These are phyloP conservation scores for Eudyptes chrysolophus DNA, from an alignment of 2,113 vertebrate species.

Conservation along the genomic window DNA sequence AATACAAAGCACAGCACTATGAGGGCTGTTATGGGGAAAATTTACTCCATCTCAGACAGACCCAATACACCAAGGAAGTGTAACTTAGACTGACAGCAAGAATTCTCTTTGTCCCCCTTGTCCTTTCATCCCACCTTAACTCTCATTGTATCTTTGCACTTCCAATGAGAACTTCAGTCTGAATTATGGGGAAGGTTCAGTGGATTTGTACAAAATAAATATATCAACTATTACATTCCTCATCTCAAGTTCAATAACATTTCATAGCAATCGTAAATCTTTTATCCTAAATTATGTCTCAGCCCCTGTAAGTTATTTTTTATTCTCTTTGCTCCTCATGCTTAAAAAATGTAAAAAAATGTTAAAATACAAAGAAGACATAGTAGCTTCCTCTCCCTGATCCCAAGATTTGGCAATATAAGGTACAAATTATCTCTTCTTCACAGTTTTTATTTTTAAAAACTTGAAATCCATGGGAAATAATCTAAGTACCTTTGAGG, in stretches of 20 bases:
- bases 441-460: neutral
- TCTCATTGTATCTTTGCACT: neutral
- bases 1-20: neutral
- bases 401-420: neutral
- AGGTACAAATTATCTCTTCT: neutral
- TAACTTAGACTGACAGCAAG: neutral
- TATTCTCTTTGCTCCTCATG: neutral
- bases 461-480: neutral
- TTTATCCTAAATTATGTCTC: neutral
- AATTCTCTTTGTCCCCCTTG: neutral
- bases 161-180: neutral
- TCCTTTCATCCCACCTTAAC: neutral
- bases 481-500: neutral
- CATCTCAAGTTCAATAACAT: neutral
- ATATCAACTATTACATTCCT: neutral
- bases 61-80: neutral
- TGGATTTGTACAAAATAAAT: neutral
- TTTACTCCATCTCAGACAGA: neutral
- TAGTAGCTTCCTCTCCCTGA: neutral
- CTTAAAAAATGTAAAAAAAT: neutral
- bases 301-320: neutral
- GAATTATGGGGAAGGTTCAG: neutral
- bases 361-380: neutral
- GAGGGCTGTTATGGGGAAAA: neutral
- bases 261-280: neutral